Conservation (phyloP, 2,113 vertebrate genomes). For the Trachemys scripta region DNA sequence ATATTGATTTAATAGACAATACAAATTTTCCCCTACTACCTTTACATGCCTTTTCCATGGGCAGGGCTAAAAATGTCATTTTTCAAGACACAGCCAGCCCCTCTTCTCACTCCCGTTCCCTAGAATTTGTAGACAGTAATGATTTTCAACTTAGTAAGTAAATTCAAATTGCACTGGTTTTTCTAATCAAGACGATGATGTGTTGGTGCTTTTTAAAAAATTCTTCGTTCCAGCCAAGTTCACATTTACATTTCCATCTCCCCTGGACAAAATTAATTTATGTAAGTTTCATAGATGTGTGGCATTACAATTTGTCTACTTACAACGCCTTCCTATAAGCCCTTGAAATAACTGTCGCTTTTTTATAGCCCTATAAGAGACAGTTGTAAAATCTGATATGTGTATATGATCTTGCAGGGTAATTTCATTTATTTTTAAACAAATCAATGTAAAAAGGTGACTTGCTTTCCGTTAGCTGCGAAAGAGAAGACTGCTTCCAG, state of each 20-base stretch:
- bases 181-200: constrained; percentile 50
- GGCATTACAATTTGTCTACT: constrained; percentile 33
- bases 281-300: constrained; percentile 61
- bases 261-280: constrained; percentile 63
- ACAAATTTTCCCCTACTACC: constrained; percentile 61
- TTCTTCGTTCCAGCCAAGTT: constrained; percentile 56
- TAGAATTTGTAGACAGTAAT: constrained; percentile 14
- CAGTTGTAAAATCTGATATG: constrained; percentile 23
- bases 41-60: constrained; percentile 54
- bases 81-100: background rate
- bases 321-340: constrained; percentile 61
- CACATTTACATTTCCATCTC: constrained; percentile 62
- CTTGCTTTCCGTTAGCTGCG: background rate
- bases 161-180: constrained; percentile 56
- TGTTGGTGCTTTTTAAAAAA: constrained; percentile 15
- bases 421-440: constrained; percentile 12
- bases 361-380: constrained; percentile 51
- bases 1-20: constrained; percentile 55
- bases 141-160: constrained; percentile 62
- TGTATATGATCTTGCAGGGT: constrained; percentile 42
- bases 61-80: constrained; percentile 47
- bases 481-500: background rate
- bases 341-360: constrained; percentile 59
- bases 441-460: constrained; percentile 22
- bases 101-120: background rate